Conservation (phyloP, 2,797 vertebrate genomes). For the Austrolebias charrua region DNA sequence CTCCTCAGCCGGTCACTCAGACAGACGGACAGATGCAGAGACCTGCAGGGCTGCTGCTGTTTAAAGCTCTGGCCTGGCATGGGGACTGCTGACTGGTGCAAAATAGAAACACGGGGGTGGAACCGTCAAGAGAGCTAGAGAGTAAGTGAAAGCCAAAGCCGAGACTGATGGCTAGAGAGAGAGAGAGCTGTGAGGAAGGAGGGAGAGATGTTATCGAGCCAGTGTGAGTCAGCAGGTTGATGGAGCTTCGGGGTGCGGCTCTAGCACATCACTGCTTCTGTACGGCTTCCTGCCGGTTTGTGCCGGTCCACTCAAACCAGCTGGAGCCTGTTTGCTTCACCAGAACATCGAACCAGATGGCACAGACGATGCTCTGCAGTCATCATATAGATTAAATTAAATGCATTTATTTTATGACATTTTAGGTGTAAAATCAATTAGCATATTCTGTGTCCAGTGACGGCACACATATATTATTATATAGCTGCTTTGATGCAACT, state of each 20-base stretch:
- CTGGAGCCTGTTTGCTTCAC: neutral
- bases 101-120: slow-evolving; percentile 60
- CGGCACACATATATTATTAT: neutral
- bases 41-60: slow-evolving; percentile 45
- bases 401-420: neutral
- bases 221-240: slow-evolving; percentile 81
- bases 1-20: slow-evolving; percentile 31
- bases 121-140: slow-evolving; percentile 36
- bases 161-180: slow-evolving; percentile 52
- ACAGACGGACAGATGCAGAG: slow-evolving; percentile 17
- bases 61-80: slow-evolving; percentile 53
- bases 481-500: neutral
- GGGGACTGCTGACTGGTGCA: slow-evolving; percentile 73
- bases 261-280: slow-evolving; percentile 50
- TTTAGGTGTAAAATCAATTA: neutral
- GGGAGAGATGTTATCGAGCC: slow-evolving; percentile 75
- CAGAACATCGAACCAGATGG: neutral
- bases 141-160: slow-evolving; percentile 56
- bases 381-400: neutral
- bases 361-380: neutral
- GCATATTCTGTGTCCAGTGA: neutral
- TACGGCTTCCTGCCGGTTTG: slow-evolving; percentile 34
- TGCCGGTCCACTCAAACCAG: slow-evolving; percentile 15
- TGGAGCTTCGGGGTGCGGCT: slow-evolving; percentile 68
- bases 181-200: slow-evolving; percentile 39